Base-by-base conservation (phyloP, 2,888 invertebrate species). In the Oligia strigilis region DNA sequence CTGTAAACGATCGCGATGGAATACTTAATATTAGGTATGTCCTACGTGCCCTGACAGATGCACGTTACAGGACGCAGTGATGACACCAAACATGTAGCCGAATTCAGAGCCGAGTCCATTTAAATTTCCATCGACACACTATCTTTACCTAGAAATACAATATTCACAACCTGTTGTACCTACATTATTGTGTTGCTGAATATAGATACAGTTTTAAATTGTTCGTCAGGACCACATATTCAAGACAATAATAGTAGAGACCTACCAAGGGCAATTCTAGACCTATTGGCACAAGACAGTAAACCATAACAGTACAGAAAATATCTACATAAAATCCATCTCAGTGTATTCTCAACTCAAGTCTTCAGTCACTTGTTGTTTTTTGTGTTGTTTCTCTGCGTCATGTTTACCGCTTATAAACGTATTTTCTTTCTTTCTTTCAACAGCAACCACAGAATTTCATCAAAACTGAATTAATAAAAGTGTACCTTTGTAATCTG, bases 401-500 rank as follows among this genome's bases (percentile, higher is more conserved):
- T n/a, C 58, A n/a, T n/a, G n/a, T n/a, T 60, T n/a, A 60, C 4
- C 58, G 58, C 23, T n/a, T 58, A 23, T 58, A 58, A 11, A 11
- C 23, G 23, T 23, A n/a, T 58, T 58, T 58, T n/a, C n/a, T n/a
- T 58, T 58, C 4, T 23, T 23, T 70, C 46, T 60, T 60, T 60
- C 60, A 40, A 13, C 17, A 55, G 49, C 11, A 40, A 71, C 62
- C 46, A 46, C 17, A 82, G 29, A n/a, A 64, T 77, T 74, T 66
- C n/a, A 64, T 77, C 23, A 75, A 82, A 72, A 23, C 23, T 65
- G 64, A 72, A 77, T 86, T 72, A 77, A 82, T 77, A 71, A 65
- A 71, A 72, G 64, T 79, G 79, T 75, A 80, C 55, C 52, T 74
- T 70, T 77, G 76, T 65, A 75, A 80, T 75, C 64, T 76, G 62